phyloP scores from a whole-genome alignment of 2,113 vertebrate species.

The Salvelinus fontinalis region DNA sequence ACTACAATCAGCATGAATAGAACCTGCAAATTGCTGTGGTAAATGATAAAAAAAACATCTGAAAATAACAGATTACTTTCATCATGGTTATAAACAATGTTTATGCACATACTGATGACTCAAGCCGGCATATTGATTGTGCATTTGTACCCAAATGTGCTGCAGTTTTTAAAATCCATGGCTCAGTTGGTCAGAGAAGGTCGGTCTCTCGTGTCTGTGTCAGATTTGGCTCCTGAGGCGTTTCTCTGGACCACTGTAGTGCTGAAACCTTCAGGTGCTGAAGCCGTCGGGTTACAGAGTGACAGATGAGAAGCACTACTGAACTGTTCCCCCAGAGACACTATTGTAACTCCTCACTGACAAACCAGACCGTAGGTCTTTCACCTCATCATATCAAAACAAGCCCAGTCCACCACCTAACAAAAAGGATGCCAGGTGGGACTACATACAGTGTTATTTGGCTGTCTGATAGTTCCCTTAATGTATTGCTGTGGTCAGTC shows the following conservation, averaged over 20 bases:
- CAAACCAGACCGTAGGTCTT: too few species aligned
- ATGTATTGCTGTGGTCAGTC: neutral
- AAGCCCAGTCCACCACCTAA: too few species aligned
- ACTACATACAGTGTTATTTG: too few species aligned
- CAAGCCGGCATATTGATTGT: conserved; percentile 28
- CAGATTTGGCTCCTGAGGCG: neutral
- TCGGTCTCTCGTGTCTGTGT: neutral
- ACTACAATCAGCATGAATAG: too few species aligned
- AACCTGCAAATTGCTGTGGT: too few species aligned
- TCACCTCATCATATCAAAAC: too few species aligned
- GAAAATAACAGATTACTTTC: neutral
- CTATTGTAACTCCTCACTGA: too few species aligned
- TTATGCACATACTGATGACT: conserved; percentile 23
- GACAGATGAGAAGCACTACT: neutral
- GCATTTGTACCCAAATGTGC: conserved; percentile 19
- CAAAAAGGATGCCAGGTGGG: too few species aligned
- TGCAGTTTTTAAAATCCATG: conserved; percentile 7
- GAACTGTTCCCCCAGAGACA: too few species aligned
- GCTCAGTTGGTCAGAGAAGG: neutral
- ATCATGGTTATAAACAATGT: neutral
- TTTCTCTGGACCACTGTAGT: neutral
- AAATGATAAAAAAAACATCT: neutral
- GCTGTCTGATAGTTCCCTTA: too few species aligned
- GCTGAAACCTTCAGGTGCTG: neutral
- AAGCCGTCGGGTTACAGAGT: neutral